A percentile compares a stretch with the other conserved stretches of the same genome.
phyloP scores from a whole-genome alignment of 2,113 vertebrate species.

The Shinisaurus crocodilurus region DNA sequence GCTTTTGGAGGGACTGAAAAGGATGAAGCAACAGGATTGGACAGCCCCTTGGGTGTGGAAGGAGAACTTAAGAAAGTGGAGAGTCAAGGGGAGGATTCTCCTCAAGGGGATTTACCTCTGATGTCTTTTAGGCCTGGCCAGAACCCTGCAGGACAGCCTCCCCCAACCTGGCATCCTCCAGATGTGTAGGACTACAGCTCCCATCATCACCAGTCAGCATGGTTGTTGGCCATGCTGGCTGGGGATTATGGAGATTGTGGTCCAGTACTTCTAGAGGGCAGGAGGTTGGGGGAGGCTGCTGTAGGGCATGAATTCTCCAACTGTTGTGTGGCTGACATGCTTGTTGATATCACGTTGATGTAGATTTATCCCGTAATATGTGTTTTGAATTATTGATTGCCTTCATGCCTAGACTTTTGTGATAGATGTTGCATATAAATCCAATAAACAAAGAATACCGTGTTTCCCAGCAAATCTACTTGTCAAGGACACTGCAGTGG shows the following conservation, averaged over 20 bases:
- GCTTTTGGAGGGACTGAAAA: background rate
- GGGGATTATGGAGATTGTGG: too few species aligned
- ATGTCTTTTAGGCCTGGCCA: background rate
- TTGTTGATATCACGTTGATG: background rate
- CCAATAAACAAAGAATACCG: background rate
- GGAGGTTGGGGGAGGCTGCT: too few species aligned
- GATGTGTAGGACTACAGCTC: too few species aligned
- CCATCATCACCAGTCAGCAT: too few species aligned
- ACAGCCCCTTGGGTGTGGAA: background rate
- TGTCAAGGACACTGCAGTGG: background rate
- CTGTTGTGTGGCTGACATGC: fast-evolving
- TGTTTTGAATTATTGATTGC: slow-evolving; percentile 3
- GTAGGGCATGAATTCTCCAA: background rate
- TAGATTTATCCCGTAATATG: background rate
- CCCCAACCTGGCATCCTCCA: too few species aligned
- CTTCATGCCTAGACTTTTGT: background rate
- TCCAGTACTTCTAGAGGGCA: too few species aligned
- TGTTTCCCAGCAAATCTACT: background rate
- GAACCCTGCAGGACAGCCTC: background rate
- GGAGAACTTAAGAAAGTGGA: too few species aligned
- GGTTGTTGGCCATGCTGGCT: too few species aligned
- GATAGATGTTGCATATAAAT: background rate
- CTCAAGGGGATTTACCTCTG: fast-evolving
- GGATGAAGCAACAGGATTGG: background rate
- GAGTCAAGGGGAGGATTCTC: background rate